phyloP scores from a whole-genome alignment of 2,113 vertebrate genomes.

The Anser cygnoides region DNA sequence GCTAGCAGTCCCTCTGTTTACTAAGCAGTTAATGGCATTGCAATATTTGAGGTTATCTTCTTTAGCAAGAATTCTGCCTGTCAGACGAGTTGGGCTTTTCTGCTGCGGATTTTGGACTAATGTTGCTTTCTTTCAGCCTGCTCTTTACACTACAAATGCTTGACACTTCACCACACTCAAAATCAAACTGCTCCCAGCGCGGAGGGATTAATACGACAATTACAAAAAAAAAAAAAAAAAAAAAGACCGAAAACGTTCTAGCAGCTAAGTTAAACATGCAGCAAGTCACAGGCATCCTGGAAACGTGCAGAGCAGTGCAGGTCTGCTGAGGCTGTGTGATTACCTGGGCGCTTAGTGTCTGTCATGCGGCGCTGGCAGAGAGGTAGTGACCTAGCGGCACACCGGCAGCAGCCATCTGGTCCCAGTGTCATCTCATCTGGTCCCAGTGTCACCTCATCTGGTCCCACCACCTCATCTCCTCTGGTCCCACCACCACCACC shows the following conservation, averaged over 20 bases:
- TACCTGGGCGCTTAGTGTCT: conserved; percentile 86
- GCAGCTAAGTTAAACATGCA: conserved; percentile 73
- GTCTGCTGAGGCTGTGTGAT: conserved; percentile 75
- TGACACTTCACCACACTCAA: conserved; percentile 53
- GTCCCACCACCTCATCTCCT: too few species aligned
- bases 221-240: not conserved
- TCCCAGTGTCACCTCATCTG: too few species aligned
- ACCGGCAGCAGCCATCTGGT: conserved; percentile 88
- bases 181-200: conserved; percentile 55
- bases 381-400: conserved; percentile 90
- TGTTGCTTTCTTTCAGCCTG: conserved; percentile 28
- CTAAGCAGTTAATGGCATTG: conserved; percentile 22
- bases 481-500: too few species aligned
- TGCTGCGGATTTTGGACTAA: conserved; percentile 33
- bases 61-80: conserved; percentile 27
- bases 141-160: conserved; percentile 63
- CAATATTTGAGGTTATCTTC: conserved; percentile 38
- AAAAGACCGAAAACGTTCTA: conserved; percentile 15
- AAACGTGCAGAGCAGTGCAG: conserved; percentile 76
- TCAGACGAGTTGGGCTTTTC: conserved; percentile 28
- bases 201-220: conserved; percentile 65
- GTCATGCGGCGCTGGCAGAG: conserved; percentile 81
- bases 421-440: too few species aligned
- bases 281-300: conserved; percentile 64
- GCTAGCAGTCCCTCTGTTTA: not conserved